A percentile compares a stretch with the other conserved stretches of the same genome.
Evolutionary conservation across 2,888 invertebrate genomes (phyloP).

Genomic region (Norana najaformis): DNA sequence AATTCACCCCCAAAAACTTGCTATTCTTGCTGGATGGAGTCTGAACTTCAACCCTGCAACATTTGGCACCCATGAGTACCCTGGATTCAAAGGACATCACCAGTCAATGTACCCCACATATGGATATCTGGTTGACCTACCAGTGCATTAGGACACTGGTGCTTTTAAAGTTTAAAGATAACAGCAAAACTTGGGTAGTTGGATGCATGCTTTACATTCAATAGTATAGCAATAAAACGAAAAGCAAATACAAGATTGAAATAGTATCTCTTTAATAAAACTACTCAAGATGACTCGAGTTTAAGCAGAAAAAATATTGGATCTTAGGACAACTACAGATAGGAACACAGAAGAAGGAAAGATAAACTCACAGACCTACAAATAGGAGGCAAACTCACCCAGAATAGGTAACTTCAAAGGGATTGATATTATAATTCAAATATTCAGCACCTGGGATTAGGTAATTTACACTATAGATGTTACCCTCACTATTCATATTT

Average conservation of each 20-base stretch:
- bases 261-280: too few species aligned
- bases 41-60: constrained; percentile 6
- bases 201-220: too few species aligned
- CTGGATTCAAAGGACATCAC: background rate
- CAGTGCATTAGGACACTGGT: too few species aligned
- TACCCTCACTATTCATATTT: background rate
- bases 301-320: too few species aligned
- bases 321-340: too few species aligned
- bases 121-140: background rate
- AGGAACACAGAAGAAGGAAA: background rate
- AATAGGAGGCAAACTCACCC: too few species aligned
- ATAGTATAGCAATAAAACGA: background rate
- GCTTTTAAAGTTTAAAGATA: too few species aligned
- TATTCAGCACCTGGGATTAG: background rate
- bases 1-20: background rate
- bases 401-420: too few species aligned
- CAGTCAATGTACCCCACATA: background rate
- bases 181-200: too few species aligned
- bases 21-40: background rate
- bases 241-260: background rate
- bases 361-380: background rate
- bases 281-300: too few species aligned
- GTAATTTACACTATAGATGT: background rate
- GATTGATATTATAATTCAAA: too few species aligned
- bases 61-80: background rate